phyloP scores from a whole-genome alignment of 2,113 vertebrate genomes.

The Helogale parvula region DNA sequence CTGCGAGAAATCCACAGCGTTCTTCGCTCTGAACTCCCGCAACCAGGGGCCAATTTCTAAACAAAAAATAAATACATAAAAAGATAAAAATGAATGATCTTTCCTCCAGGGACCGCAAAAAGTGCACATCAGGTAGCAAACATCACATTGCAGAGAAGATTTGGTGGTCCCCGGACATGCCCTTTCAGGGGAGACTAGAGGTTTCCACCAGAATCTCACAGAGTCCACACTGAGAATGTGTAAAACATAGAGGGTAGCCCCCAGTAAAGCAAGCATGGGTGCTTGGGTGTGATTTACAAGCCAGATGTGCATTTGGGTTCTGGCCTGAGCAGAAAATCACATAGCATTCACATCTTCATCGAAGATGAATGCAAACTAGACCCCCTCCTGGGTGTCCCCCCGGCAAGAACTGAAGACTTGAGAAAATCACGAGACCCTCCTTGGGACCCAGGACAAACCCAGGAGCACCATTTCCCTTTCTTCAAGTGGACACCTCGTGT shows the following conservation, averaged over 20 bases:
- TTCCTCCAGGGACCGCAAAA: slow-evolving; percentile 17
- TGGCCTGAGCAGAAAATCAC: slow-evolving; percentile 44
- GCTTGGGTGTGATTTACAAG: slow-evolving; percentile 41
- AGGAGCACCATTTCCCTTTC: neutral
- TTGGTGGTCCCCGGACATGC: neutral
- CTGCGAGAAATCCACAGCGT: slow-evolving; percentile 97
- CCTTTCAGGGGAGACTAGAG: neutral
- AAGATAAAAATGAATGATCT: slow-evolving; percentile 62
- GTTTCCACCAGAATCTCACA: neutral
- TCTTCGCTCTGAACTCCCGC: slow-evolving; percentile 92
- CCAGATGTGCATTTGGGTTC: neutral
- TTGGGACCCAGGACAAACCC: neutral
- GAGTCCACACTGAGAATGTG: neutral
- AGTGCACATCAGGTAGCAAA: slow-evolving; percentile 19
- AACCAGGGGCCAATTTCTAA: slow-evolving; percentile 98
- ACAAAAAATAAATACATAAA: slow-evolving; percentile 74
- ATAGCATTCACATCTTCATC: neutral
- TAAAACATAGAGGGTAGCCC: neutral
- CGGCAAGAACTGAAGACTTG: neutral
- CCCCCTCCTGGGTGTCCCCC: neutral
- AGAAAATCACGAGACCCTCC: neutral
- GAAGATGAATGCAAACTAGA: neutral
- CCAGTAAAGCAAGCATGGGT: neutral
- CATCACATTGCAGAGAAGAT: neutral
- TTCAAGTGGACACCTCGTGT: neutral